A percentile compares a stretch with the other conserved stretches of the same genome.
Evolutionary conservation across 2,797 vertebrate genomes (phyloP).

Genomic region (Cryptoprocta ferox): DNA sequence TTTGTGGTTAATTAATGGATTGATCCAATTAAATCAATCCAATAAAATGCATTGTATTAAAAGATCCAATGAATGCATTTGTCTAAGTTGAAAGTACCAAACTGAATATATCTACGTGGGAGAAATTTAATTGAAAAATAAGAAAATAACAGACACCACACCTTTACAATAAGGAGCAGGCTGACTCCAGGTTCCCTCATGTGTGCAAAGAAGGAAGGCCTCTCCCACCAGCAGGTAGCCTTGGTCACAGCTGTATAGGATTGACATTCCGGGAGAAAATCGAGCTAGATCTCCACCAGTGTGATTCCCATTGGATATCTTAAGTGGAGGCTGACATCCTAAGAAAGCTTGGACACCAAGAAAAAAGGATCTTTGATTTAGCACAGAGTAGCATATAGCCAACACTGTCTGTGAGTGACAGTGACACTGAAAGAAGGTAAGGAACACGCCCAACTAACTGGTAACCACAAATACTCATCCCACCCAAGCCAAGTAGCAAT

Average conservation of each 20-base stretch:
- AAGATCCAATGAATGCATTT: not conserved
- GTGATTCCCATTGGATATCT: conserved; percentile 64
- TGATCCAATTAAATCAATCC: not conserved
- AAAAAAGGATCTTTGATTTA: conserved; percentile 54
- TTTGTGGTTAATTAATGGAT: not conserved
- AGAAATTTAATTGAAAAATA: not conserved
- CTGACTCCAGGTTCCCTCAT: conserved; percentile 65
- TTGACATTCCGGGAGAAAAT: conserved; percentile 66
- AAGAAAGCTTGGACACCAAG: conserved; percentile 58
- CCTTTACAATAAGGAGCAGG: conserved; percentile 73
- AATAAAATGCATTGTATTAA: conserved; percentile 15
- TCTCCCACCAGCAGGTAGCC: conserved; percentile 73
- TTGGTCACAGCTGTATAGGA: conserved; percentile 70
- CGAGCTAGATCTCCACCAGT: not conserved
- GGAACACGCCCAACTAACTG: not conserved
- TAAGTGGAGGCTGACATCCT: conserved; percentile 42
- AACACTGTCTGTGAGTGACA: not conserved
- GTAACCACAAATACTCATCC: not conserved
- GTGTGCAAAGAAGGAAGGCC: conserved; percentile 62
- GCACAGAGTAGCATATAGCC: not conserved
- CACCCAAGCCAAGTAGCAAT: not conserved
- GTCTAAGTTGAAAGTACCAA: not conserved
- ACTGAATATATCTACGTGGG: not conserved
- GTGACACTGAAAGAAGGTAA: not conserved
- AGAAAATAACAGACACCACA: not conserved